Base-by-base conservation (phyloP, 2,113 vertebrate species). In the Meleagris gallopavo region DNA sequence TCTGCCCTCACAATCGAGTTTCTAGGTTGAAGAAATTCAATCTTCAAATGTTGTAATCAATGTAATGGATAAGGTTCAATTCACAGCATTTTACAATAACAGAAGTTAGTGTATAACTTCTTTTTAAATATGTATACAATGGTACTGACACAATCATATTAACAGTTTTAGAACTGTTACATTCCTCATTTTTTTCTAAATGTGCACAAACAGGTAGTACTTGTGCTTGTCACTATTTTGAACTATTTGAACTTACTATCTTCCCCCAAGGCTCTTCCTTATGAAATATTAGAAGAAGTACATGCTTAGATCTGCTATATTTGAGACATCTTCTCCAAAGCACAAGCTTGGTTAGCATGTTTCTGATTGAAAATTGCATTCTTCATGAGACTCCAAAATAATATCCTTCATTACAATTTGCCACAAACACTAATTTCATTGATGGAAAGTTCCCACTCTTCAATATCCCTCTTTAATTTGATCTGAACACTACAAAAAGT, bases 231-330 rank as follows among this genome's bases (percentile, higher is more conserved):
- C 72, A 61, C 9, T 40, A 89, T 94, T 92, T 81, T 84, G 62
- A 96, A 93, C 32, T 83, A 38, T 92, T 94, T 86, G 38, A 93
- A 54, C 36, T 81, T 88, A 69, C 13, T 6, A 64, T 40, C 90
- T 95, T 96, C 93, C 92, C 94, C 57, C 9, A 46, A 45, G 41
- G 9, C 9, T 29, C 4, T 74, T 91, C 93, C 24, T 67, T 74
- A 85, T 20, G 58, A 94, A 95, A 91, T 83, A 79, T 27, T 72
- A 25, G 11, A 95, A 25, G 11, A 95, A 61, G 22, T 46, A 70
- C 72, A 67, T 94, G n/a, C 40, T 94, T 62, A 66, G 11, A 85
- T 89, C 38, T 77, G 5, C 83, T 96, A 71, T 27, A 46, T 67
- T 30, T 71, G 58, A 79, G 95, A 71, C 12, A 34, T 41, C 58